phyloP scores from a whole-genome alignment of 2,113 vertebrate species.

The Lota lota region DNA sequence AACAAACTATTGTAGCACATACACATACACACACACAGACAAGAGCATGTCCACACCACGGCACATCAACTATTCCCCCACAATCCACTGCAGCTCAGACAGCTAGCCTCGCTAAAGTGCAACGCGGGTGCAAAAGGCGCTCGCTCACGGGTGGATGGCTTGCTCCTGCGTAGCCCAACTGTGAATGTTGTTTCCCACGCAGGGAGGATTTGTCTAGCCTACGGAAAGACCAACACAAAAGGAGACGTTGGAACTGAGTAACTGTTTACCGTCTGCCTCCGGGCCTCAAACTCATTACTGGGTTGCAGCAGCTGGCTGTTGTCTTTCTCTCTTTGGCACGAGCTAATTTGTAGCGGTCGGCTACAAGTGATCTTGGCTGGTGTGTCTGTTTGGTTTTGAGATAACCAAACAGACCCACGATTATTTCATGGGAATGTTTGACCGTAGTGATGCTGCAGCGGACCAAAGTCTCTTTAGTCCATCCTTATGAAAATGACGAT shows the following conservation, averaged over 20 bases:
- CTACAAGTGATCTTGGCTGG: constrained; percentile 15
- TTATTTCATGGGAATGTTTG: too few relatives aligned
- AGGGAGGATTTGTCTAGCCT: constrained; percentile 65
- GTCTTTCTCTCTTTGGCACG: constrained; percentile 43
- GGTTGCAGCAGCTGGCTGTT: constrained; percentile 49
- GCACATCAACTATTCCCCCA: too few relatives aligned
- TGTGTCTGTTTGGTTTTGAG: neutral
- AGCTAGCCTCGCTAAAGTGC: constrained; percentile 46
- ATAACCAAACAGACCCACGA: too few relatives aligned
- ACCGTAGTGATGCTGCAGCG: too few relatives aligned
- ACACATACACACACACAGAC: too few relatives aligned
- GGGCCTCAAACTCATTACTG: constrained; percentile 53
- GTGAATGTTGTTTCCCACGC: constrained; percentile 60
- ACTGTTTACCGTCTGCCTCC: constrained; percentile 65
- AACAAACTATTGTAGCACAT: too few relatives aligned
- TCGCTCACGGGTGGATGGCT: constrained; percentile 50
- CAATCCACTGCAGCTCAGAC: constrained; percentile 15
- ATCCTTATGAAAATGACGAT: too few relatives aligned
- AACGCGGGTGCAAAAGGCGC: constrained; percentile 16
- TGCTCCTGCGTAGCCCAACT: constrained; percentile 52
- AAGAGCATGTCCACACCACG: too few relatives aligned
- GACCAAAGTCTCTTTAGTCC: too few relatives aligned
- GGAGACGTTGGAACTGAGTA: constrained; percentile 49
- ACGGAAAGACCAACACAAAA: constrained; percentile 14
- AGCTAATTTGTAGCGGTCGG: constrained; percentile 35